Percentiles rank a stretch among this genome's conserved stretches.
phyloP scores from a whole-genome alignment of 2,113 vertebrate genomes.

The Misgurnus mizolepis region DNA sequence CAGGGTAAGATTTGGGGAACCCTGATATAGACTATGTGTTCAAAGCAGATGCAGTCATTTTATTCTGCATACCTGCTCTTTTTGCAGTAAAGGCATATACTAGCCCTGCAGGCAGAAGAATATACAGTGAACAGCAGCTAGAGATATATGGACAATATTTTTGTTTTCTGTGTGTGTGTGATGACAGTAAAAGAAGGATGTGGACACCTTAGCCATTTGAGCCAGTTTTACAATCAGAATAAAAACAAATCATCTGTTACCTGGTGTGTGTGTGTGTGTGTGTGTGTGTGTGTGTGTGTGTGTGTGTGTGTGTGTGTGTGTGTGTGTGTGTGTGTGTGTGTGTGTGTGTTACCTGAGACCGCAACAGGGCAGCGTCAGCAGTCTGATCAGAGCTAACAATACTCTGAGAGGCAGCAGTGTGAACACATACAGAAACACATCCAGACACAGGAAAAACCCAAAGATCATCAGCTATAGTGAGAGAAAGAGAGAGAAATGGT shows the following conservation, averaged over 20 bases:
- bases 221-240: background rate
- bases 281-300: no score
- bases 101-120: slow-evolving; percentile 57
- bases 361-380: slow-evolving; percentile 92
- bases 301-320: background rate
- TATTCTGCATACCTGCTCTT: slow-evolving; percentile 58
- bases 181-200: background rate
- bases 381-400: slow-evolving; percentile 86
- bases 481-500: slow-evolving; percentile 42
- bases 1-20: no score
- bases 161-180: background rate
- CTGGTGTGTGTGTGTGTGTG: no score
- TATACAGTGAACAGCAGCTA: slow-evolving; percentile 35
- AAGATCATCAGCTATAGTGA: slow-evolving; percentile 90
- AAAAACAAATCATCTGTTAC: no score
- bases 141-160: slow-evolving; percentile 1
- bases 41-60: slow-evolving; percentile 25
- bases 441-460: slow-evolving; percentile 97
- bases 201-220: background rate
- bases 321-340: slow-evolving; percentile 37
- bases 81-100: slow-evolving; percentile 61
- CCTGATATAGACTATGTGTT: background rate
- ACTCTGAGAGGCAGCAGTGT: slow-evolving; percentile 93
- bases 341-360: slow-evolving; percentile 82
- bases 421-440: slow-evolving; percentile 96